Conservation (phyloP, 2,888 invertebrate genomes). For the Galeruca laticollis region DNA sequence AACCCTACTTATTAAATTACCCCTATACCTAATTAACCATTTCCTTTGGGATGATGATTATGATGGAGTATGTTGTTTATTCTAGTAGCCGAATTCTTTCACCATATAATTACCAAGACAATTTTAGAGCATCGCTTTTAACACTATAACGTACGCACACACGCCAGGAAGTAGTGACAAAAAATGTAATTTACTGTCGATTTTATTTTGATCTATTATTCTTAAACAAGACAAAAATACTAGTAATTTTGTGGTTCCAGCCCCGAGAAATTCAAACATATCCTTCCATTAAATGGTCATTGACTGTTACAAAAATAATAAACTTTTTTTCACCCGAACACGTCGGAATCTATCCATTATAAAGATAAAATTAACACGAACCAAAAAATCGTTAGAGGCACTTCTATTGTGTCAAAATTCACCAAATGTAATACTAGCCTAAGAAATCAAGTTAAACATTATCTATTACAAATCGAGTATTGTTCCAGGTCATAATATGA, state of each 20-base stretch:
- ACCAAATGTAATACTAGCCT: too few relatives aligned
- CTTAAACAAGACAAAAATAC: neutral
- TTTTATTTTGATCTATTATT: neutral
- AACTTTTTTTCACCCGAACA: neutral
- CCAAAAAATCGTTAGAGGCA: too few relatives aligned
- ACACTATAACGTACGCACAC: neutral
- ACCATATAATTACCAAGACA: neutral
- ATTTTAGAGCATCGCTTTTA: neutral
- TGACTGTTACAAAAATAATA: slow-evolving; percentile 1
- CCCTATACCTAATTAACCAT: neutral
- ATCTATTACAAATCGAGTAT: too few relatives aligned
- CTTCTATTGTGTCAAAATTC: too few relatives aligned
- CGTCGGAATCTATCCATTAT: neutral
- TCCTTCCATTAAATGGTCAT: slow-evolving; percentile 7
- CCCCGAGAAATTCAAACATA: neutral
- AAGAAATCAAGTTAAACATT: too few relatives aligned
- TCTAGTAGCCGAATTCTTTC: neutral
- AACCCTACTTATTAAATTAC: neutral
- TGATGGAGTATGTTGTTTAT: neutral
- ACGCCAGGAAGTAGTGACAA: neutral
- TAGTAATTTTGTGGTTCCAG: neutral
- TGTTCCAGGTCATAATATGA: too few relatives aligned
- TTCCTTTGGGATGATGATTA: neutral
- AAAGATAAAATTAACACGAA: neutral
- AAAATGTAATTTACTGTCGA: neutral